phyloP scores from a whole-genome alignment of 1,140 invertebrate genomes.

The Drosophila orosa region DNA sequence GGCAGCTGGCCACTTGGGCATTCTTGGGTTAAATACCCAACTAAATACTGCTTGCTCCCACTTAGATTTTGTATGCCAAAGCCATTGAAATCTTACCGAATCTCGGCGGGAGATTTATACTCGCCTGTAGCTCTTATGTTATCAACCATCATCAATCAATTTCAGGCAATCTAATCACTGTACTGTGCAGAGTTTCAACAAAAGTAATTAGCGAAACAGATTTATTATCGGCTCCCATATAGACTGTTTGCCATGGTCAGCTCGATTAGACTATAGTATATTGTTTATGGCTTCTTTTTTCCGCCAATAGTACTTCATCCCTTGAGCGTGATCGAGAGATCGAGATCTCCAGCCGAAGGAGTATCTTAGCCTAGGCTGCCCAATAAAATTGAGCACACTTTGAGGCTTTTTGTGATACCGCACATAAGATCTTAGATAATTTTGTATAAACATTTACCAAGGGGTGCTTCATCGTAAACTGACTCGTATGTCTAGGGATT shows the following conservation, averaged over 20 bases:
- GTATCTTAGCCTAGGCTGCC: too few species aligned
- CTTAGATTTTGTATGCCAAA: constrained; percentile 3
- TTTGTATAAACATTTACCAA: constrained; percentile 6
- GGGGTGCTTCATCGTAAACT: constrained; percentile 21
- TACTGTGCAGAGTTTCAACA: constrained; percentile 1
- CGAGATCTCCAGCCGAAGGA: neutral
- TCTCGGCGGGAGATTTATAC: constrained; percentile 6
- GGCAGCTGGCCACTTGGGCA: constrained; percentile 15
- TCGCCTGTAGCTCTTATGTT: neutral
- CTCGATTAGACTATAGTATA: neutral
- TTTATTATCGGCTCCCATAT: constrained; percentile 22
- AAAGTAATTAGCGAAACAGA: constrained; percentile 30
- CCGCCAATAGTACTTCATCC: neutral
- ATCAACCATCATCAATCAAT: constrained; percentile 28
- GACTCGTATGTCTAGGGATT: constrained; percentile 9
- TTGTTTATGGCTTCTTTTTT: constrained; percentile 8
- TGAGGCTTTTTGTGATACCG: neutral
- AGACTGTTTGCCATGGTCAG: constrained; percentile 8
- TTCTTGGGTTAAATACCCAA: constrained; percentile 41
- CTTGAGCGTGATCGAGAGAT: neutral
- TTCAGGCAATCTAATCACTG: constrained; percentile 32
- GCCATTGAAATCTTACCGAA: constrained; percentile 26
- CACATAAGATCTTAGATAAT: constrained; percentile 9
- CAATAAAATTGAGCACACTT: neutral
- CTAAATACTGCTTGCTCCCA: constrained; percentile 7